Conservation (phyloP, 2,888 invertebrate genomes). For the Apamea anceps region DNA sequence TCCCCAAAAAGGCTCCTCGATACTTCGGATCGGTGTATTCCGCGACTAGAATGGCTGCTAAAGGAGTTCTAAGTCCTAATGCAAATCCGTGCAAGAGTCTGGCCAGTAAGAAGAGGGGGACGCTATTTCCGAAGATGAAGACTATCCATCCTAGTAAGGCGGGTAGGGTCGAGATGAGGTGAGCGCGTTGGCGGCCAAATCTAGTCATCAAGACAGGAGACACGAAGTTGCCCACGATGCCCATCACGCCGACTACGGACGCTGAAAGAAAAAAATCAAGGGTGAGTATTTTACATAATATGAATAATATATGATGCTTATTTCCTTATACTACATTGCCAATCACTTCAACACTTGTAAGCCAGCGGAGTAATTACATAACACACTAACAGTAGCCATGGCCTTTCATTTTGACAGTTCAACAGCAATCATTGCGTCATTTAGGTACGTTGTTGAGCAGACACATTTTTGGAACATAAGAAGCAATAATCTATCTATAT, state of each 20-base stretch:
- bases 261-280: conserved; percentile 75
- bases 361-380: neutral
- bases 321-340: neutral
- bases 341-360: neutral
- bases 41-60: conserved; percentile 90
- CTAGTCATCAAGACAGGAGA: conserved; percentile 89
- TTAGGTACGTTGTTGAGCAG: too few relatives aligned
- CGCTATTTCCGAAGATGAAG: conserved; percentile 84
- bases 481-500: too few relatives aligned
- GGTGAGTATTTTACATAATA: neutral
- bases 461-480: too few relatives aligned
- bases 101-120: conserved; percentile 83
- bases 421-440: too few relatives aligned
- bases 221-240: conserved; percentile 87
- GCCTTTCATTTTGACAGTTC: too few relatives aligned
- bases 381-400: too few relatives aligned
- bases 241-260: conserved; percentile 86
- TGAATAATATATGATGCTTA: neutral
- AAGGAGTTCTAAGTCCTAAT: conserved; percentile 89
- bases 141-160: conserved; percentile 88
- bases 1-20: conserved; percentile 91
- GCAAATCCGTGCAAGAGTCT: conserved; percentile 87
- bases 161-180: conserved; percentile 86
- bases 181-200: conserved; percentile 90
- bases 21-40: conserved; percentile 91